Evolutionary conservation across 2,113 vertebrate species (phyloP).

Genomic region (Hyaena hyaena): DNA sequence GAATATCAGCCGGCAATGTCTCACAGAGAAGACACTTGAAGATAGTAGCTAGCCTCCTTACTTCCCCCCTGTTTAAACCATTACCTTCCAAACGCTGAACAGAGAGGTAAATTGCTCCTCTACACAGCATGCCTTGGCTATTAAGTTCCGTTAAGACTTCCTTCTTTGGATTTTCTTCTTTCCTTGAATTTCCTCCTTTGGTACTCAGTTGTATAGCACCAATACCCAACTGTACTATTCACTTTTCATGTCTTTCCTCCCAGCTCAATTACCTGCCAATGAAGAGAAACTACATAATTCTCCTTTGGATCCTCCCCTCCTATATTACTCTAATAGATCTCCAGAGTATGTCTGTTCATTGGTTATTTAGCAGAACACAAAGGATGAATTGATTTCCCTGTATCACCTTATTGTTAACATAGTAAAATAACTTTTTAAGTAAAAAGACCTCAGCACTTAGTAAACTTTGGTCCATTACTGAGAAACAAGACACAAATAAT

Average conservation of each 20-base stretch:
- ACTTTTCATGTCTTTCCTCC: neutral
- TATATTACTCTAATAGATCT: neutral
- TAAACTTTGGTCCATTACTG: neutral
- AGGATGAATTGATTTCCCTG: neutral
- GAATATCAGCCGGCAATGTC: neutral
- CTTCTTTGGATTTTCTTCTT: neutral
- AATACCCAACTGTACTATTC: neutral
- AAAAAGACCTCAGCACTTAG: neutral
- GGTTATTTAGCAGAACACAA: conserved; percentile 21
- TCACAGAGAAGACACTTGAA: neutral
- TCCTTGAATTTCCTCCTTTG: neutral
- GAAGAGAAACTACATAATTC: neutral
- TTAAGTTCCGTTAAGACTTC: neutral
- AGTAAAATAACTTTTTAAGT: conserved; percentile 21
- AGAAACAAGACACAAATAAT: neutral
- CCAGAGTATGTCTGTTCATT: neutral
- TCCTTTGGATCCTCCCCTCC: neutral
- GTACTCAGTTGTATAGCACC: neutral
- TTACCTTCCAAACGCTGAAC: neutral
- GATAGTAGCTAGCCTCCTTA: neutral
- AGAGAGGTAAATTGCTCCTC: neutral
- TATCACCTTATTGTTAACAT: neutral
- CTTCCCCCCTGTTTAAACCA: too few species aligned
- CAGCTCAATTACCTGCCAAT: neutral
- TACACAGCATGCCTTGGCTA: neutral